phyloP scores from a whole-genome alignment of 1,140 invertebrate genomes.

The Bombus fervidus region DNA sequence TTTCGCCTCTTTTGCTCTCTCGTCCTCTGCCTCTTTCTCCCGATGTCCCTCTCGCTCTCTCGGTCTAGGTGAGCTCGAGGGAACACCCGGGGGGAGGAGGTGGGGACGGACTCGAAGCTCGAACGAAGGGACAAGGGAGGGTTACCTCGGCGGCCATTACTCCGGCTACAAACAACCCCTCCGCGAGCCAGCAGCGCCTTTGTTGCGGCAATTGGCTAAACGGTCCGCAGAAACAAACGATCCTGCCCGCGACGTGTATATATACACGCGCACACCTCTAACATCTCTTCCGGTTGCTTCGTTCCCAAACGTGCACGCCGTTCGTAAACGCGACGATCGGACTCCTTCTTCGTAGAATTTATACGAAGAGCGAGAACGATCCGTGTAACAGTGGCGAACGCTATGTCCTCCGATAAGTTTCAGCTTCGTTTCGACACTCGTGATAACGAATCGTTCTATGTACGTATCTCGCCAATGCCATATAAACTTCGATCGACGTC shows the following conservation, averaged over 20 bases:
- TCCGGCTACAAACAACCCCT: conserved; percentile 79
- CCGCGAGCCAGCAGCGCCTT: conserved; percentile 75
- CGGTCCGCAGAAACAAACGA: conserved; percentile 74
- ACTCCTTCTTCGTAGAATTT: not conserved
- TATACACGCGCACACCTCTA: not conserved
- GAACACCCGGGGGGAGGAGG: conserved; percentile 5
- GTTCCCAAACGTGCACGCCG: not conserved
- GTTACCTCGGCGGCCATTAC: conserved; percentile 78
- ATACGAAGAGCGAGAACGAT: not conserved
- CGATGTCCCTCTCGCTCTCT: not conserved
- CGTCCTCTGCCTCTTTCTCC: conserved; percentile 3
- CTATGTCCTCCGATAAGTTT: too few relatives aligned
- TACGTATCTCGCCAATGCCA: not conserved
- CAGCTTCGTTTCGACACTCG: too few relatives aligned
- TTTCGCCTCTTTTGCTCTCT: conserved; percentile 31
- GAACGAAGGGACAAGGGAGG: conserved; percentile 55
- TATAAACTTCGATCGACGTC: not conserved
- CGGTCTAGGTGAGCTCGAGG: conserved; percentile 18
- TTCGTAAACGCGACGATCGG: not conserved
- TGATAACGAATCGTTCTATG: too few relatives aligned
- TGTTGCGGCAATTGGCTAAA: conserved; percentile 81
- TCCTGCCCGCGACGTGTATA: conserved; percentile 44
- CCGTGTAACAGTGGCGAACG: not conserved
- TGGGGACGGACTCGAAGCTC: conserved; percentile 48
- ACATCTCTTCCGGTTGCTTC: conserved; percentile 3